These are phyloP conservation scores for Microtus pennsylvanicus DNA, from an alignment of 2,113 vertebrate species.

Conservation along the genomic window DNA sequence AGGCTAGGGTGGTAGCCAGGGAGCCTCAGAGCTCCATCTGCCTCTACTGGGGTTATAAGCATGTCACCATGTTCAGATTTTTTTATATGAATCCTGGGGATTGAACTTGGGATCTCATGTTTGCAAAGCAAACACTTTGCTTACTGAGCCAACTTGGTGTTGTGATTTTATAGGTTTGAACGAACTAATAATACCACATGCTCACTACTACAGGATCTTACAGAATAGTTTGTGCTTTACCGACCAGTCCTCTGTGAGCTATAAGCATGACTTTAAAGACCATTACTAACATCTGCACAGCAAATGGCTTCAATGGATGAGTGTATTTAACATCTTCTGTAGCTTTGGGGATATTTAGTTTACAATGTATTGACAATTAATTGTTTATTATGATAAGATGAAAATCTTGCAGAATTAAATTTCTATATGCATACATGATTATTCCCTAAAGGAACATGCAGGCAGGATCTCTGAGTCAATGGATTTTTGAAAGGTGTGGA, in stretches of 20 bases:
- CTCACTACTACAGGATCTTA: neutral
- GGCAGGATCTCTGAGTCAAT: neutral
- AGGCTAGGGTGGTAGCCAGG: no score
- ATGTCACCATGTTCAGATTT: no score
- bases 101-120: neutral
- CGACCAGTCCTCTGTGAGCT: neutral
- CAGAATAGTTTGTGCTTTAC: neutral
- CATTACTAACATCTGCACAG: slow-evolving; percentile 36
- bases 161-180: neutral
- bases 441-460: slow-evolving; percentile 38
- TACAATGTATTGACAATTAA: slow-evolving; percentile 34
- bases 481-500: neutral
- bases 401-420: slow-evolving; percentile 18
- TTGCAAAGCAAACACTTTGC: neutral
- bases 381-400: slow-evolving; percentile 9
- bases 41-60: neutral
- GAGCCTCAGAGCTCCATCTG: neutral
- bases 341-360: neutral
- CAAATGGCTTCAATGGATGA: slow-evolving; percentile 8
- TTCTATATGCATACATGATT: neutral
- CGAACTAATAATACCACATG: neutral
- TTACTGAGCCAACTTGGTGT: neutral
- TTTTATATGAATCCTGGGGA: neutral
- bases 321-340: slow-evolving; percentile 46
- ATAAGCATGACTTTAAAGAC: slow-evolving; percentile 28